Evolutionary conservation across 2,113 vertebrate species (phyloP).

Genomic region (Megaceryle torquata): DNA sequence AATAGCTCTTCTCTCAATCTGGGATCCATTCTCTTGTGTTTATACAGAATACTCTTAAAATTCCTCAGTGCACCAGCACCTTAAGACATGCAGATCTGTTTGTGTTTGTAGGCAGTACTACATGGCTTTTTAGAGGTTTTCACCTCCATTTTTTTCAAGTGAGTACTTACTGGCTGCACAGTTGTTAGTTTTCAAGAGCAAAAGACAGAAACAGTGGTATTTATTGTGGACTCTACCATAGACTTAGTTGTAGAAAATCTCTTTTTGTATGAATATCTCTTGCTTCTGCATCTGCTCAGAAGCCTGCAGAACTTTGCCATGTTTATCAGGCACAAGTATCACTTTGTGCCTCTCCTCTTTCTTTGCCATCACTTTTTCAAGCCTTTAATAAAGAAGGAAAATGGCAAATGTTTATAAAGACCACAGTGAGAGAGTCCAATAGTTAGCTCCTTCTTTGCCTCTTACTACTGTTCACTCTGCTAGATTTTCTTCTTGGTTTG

Average conservation of each 20-base stretch:
- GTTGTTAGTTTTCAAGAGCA: not conserved
- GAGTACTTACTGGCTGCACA: not conserved
- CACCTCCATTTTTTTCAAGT: not conserved
- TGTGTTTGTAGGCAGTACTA: not conserved
- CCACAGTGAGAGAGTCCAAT: not conserved
- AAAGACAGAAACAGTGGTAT: not conserved
- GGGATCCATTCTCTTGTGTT: not conserved
- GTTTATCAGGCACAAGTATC: not conserved
- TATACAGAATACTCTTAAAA: not conserved
- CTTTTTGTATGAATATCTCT: not conserved
- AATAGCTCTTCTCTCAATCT: not conserved
- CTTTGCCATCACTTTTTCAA: not conserved
- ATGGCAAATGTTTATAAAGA: not conserved
- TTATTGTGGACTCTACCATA: not conserved
- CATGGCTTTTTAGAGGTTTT: not conserved
- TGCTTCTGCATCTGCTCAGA: not conserved
- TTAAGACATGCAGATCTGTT: conserved; percentile 23
- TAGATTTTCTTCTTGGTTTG: not conserved
- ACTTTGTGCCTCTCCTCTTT: not conserved
- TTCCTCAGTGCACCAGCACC: not conserved
- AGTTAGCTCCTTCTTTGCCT: not conserved
- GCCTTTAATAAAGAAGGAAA: not conserved
- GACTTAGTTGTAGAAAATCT: not conserved
- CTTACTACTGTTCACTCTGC: not conserved
- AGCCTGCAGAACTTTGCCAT: not conserved